These are phyloP conservation scores for Zapus hudsonius DNA, from an alignment of 2,113 vertebrate species.

Conservation along the genomic window DNA sequence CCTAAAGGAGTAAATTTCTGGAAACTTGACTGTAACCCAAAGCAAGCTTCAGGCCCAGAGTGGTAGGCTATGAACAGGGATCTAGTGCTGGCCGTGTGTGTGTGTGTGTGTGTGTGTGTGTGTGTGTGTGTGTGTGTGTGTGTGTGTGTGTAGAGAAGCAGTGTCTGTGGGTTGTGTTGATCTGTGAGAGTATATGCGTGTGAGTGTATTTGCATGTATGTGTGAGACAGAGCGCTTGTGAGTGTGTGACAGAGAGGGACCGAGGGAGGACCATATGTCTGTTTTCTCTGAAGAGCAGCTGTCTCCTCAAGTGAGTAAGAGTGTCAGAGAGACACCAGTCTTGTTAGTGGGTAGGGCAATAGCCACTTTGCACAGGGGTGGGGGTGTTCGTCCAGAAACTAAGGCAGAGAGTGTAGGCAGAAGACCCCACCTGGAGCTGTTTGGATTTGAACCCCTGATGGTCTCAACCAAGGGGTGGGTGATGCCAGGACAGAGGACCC, in stretches of 20 bases:
- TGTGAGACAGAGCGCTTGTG: background rate
- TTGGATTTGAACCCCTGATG: too few species aligned
- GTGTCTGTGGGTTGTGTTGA: background rate
- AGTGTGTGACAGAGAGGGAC: background rate
- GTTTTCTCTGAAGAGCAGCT: slow-evolving; percentile 58
- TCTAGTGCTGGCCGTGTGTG: background rate
- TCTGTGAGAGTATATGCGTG: background rate
- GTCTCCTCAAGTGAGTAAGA: slow-evolving; percentile 19
- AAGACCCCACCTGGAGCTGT: too few species aligned
- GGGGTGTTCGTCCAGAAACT: too few species aligned
- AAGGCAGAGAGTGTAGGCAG: too few species aligned
- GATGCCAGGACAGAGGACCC: too few species aligned
- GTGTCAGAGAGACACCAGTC: background rate
- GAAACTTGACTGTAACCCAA: background rate
- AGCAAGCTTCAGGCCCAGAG: background rate
- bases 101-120: too few species aligned
- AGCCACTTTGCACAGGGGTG: too few species aligned
- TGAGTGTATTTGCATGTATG: background rate
- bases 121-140: background rate
- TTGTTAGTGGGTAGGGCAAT: too few species aligned
- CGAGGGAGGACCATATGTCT: slow-evolving; percentile 18
- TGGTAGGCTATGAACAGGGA: background rate
- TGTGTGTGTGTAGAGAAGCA: background rate
- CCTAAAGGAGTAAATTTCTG: background rate
- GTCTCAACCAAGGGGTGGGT: too few species aligned